Conservation (phyloP, 1,140 invertebrate genomes). For the Bathynomus jamesi region DNA sequence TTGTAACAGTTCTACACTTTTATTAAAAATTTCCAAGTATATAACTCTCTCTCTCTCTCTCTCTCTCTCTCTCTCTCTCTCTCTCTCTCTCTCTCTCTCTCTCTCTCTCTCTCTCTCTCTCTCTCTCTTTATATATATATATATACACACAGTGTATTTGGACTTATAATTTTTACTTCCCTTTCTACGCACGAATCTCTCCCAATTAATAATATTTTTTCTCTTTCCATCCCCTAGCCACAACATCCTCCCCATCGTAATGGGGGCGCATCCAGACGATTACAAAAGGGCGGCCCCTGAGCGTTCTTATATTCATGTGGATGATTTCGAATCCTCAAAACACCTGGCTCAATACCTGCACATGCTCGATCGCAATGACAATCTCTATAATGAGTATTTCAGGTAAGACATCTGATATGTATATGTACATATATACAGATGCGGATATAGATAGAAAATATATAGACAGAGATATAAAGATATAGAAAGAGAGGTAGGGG, state of each 20-base stretch:
- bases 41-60: too few species aligned
- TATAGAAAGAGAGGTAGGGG: too few species aligned
- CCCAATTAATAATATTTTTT: background rate
- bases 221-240: constrained; percentile 55
- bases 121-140: background rate
- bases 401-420: constrained; percentile 44
- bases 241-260: constrained; percentile 83
- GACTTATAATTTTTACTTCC: background rate
- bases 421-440: too few species aligned
- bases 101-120: background rate
- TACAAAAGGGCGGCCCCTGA: constrained; percentile 78
- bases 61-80: too few species aligned
- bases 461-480: too few species aligned
- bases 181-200: background rate
- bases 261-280: constrained; percentile 85
- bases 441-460: too few species aligned
- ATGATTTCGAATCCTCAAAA: constrained; percentile 79
- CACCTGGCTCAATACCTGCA: constrained; percentile 78
- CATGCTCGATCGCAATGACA: constrained; percentile 72
- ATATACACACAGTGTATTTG: background rate
- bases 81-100: too few species aligned
- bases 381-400: constrained; percentile 86
- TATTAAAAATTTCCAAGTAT: too few species aligned
- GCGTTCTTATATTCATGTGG: constrained; percentile 84
- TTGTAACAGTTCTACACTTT: too few species aligned